Evolutionary conservation across 2,113 vertebrate species (phyloP).

Genomic region (Boulengeromyrus knoepffleri): DNA sequence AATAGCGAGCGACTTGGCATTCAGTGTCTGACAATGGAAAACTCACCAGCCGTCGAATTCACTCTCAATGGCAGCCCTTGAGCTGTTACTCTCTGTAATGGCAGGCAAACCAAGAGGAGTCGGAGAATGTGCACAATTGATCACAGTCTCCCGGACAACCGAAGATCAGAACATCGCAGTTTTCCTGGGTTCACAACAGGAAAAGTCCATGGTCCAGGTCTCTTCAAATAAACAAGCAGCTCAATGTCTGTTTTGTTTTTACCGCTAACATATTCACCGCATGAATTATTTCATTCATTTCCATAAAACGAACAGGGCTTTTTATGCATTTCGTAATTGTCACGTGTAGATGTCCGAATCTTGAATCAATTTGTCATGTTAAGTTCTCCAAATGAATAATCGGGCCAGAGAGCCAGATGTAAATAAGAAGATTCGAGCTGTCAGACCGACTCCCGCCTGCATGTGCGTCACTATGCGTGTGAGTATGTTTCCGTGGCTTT

Average conservation of each 20-base stretch:
- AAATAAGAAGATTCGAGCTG: not conserved
- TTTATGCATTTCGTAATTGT: not conserved
- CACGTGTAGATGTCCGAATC: not conserved
- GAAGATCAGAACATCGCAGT: not conserved
- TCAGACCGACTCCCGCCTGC: not conserved
- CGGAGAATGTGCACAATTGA: not conserved
- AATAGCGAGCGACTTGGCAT: not conserved
- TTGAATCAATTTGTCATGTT: not conserved
- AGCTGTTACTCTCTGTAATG: not conserved
- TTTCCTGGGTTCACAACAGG: not conserved
- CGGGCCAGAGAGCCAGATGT: not conserved
- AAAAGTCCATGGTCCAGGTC: not conserved
- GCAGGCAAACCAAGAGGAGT: not conserved
- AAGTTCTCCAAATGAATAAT: not conserved
- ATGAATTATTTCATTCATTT: constrained; percentile 9
- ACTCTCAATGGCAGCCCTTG: not conserved
- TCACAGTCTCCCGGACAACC: constrained; percentile 2
- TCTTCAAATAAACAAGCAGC: constrained; percentile 8
- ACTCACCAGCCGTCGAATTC: not conserved
- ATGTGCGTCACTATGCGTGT: not conserved
- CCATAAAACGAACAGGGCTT: not conserved
- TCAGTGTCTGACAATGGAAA: not conserved
- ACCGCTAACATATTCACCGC: not conserved
- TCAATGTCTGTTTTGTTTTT: not conserved
- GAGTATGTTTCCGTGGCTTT: not conserved